Evolutionary conservation across 2,797 vertebrate genomes (phyloP), one percentile per base, ranked within the genome.

Genomic region (Scolopax rusticola): DNA sequence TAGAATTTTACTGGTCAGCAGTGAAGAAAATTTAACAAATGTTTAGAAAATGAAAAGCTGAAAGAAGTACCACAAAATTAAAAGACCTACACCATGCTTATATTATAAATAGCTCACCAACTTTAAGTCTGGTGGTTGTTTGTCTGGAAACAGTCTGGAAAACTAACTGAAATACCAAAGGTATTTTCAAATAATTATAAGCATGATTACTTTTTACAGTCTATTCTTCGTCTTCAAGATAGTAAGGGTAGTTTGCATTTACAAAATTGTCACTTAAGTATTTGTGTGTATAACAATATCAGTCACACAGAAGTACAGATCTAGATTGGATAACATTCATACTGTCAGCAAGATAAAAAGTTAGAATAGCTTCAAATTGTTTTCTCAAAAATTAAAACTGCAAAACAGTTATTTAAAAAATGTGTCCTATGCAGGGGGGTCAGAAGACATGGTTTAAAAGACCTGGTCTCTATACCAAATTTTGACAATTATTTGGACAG

Each of bases 31-130:
- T 40, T 78, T 74, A 91, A 65, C 13, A 84, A 89, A 79, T 51
- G 33, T 51, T 87, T 30, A 92, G 69, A 33, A 93, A 89, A 75
- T 57, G 65, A 76, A 59, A 12, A 83, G 33, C 16, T 95, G 64
- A 89, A 94, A 91, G 77, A 91, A 93, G 32, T 48, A 61, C 30
- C 57, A 88, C n/a, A 56, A 94, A 87, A 88, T 64, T 51, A 65
- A 76, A 95, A 90, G 53, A 40, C n/a, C 33, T 85, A 47, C 36
- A 40, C 16, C 56, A 78, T 12, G 2, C 53, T 71, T 53, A 32
- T 45, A 78, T 19, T 48, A 43, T 43, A 91, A 94, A 70, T 11
- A 89, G 47, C 33, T 76, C 47, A 74, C 15, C 47, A 57, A 27
- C 45, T 84, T 81, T 36, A 84, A 88, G 64, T 67, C 13, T 60